These are phyloP conservation scores for Campylomormyrus numenius DNA, from an alignment of 2,113 vertebrate species.

Conservation along the genomic window DNA sequence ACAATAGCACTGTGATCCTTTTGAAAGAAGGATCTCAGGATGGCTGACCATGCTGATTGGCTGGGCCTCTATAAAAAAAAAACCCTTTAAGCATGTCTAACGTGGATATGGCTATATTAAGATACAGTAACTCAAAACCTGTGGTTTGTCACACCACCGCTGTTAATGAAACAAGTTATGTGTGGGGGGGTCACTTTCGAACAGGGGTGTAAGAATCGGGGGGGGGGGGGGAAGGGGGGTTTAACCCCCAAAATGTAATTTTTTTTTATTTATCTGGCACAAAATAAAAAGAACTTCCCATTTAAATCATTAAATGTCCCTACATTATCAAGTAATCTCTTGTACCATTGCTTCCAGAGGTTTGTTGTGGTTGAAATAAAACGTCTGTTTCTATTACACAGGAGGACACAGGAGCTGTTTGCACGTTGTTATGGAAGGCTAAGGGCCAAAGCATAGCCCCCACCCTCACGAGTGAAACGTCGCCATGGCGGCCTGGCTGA, in stretches of 20 bases:
- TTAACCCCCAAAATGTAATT: not conserved
- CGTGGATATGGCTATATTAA: not conserved
- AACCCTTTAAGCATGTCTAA: not conserved
- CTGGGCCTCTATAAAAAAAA: not conserved
- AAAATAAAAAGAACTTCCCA: not conserved
- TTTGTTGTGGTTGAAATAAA: not conserved
- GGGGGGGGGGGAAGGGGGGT: too few species aligned
- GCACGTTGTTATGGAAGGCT: not conserved
- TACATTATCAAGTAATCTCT: not conserved
- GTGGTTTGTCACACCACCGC: too few species aligned
- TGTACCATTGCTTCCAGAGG: not conserved
- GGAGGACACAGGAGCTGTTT: not conserved
- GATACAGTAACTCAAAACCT: not conserved
- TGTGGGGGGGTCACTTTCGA: not conserved
- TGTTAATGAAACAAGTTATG: not conserved
- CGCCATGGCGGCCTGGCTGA: not conserved
- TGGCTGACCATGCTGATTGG: not conserved
- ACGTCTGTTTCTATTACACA: not conserved
- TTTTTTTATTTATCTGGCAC: not conserved
- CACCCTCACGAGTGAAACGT: not conserved
- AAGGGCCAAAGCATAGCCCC: not conserved
- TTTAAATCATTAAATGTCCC: not conserved
- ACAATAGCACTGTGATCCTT: not conserved
- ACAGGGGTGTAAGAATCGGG: not conserved
- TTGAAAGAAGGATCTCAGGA: not conserved